Percentiles rank a stretch among this genome's conserved stretches.
Conservation (phyloP, 1,140 invertebrate species). For the Holcopasites calliopsidis region DNA sequence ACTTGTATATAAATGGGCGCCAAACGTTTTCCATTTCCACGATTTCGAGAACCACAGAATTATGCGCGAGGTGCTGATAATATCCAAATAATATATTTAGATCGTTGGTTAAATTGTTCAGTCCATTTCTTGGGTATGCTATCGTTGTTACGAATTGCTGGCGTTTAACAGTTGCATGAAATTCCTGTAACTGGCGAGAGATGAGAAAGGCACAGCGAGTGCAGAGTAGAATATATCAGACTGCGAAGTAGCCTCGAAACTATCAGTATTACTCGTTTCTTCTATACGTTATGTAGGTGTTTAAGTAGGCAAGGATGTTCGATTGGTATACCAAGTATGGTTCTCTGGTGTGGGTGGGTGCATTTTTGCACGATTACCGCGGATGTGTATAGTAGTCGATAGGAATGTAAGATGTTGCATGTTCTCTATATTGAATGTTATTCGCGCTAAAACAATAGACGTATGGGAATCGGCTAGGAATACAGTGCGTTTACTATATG, state of each 20-base stretch:
- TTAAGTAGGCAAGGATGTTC: slow-evolving; percentile 26
- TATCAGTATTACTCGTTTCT: slow-evolving; percentile 61
- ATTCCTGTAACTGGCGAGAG: not conserved
- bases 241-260: slow-evolving; percentile 52
- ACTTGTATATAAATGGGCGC: too few relatives aligned
- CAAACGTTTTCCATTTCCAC: too few relatives aligned
- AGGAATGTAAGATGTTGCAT: slow-evolving; percentile 15
- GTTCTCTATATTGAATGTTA: slow-evolving; percentile 25
- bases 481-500: slow-evolving; percentile 16
- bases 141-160: slow-evolving; percentile 22
- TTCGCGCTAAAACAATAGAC: slow-evolving; percentile 1
- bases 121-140: not conserved
- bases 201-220: not conserved
- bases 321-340: slow-evolving; percentile 30
- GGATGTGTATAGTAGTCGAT: not conserved
- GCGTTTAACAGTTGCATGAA: slow-evolving; percentile 11
- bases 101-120: slow-evolving; percentile 18
- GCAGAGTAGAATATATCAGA: slow-evolving; percentile 35
- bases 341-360: slow-evolving; percentile 7
- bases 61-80: not conserved
- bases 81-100: slow-evolving; percentile 3
- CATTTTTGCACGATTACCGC: not conserved
- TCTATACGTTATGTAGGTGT: slow-evolving; percentile 48
- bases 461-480: not conserved
- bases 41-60: too few relatives aligned